Conservation (phyloP, 2,888 invertebrate genomes). For the Yponomeuta plumbellus region DNA sequence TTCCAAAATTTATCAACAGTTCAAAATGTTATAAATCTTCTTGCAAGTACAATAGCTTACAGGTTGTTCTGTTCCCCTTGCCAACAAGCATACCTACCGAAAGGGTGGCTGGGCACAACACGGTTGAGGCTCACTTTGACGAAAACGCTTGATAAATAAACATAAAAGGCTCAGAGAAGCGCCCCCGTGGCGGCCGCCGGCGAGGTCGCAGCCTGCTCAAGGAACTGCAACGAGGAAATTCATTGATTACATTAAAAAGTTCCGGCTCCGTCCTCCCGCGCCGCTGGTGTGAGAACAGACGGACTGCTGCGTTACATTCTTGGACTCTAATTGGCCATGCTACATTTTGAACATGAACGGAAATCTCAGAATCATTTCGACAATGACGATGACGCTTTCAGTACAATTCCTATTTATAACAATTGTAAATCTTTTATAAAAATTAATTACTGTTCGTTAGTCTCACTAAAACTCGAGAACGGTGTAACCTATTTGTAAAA, state of each 20-base stretch:
- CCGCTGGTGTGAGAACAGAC: neutral
- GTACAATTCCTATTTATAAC: too few relatives aligned
- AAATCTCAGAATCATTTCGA: too few relatives aligned
- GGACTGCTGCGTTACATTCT: neutral
- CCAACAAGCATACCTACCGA: neutral
- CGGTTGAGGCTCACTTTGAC: neutral
- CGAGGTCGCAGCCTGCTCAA: neutral
- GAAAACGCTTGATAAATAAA: neutral
- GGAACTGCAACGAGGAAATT: neutral
- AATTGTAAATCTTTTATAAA: too few relatives aligned
- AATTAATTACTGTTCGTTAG: too few relatives aligned
- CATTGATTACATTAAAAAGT: slow-evolving; percentile 3
- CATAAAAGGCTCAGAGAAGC: neutral
- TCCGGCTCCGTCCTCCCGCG: neutral
- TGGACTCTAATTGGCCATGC: neutral
- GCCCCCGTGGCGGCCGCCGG: neutral
- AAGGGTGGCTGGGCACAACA: neutral
- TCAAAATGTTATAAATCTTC: too few relatives aligned
- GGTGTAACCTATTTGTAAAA: too few relatives aligned
- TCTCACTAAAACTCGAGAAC: too few relatives aligned
- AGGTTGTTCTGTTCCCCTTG: too few relatives aligned
- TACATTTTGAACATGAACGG: too few relatives aligned
- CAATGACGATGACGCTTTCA: too few relatives aligned
- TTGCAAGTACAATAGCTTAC: too few relatives aligned
- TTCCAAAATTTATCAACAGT: too few relatives aligned